Conservation (phyloP, 2,888 invertebrate species). For the Acheta domesticus region DNA sequence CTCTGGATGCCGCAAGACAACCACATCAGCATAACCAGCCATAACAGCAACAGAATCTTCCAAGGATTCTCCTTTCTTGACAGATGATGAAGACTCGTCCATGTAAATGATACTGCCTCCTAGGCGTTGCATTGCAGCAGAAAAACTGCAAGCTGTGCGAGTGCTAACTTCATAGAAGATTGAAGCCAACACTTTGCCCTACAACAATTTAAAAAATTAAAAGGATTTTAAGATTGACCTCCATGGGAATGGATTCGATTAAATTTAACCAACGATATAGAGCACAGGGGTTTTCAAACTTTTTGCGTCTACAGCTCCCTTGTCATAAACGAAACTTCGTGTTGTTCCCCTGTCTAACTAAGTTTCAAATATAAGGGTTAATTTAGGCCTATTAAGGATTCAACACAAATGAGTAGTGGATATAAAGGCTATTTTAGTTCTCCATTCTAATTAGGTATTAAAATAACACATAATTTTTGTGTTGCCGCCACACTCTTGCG, state of each 20-base stretch:
- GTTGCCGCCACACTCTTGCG: too few species aligned
- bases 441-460: too few species aligned
- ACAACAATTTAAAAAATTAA: conserved; percentile 21
- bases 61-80: conserved; percentile 93
- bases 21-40: conserved; percentile 90
- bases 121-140: conserved; percentile 93
- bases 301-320: too few species aligned
- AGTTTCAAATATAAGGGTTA: too few species aligned
- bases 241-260: background rate
- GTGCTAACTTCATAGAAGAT: conserved; percentile 98
- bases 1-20: conserved; percentile 91
- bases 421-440: too few species aligned
- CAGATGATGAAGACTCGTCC: conserved; percentile 86
- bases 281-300: too few species aligned
- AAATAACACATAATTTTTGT: too few species aligned
- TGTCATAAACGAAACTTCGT: too few species aligned
- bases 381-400: too few species aligned
- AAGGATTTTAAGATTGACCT: conserved; percentile 32
- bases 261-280: background rate
- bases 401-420: too few species aligned
- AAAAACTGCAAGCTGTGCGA: conserved; percentile 92
- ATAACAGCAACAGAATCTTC: conserved; percentile 83
- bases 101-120: conserved; percentile 91
- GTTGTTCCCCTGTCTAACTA: too few species aligned
- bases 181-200: conserved; percentile 92